Percentiles rank a stretch among this genome's conserved stretches.
phyloP scores from a whole-genome alignment of 2,113 vertebrate genomes.

The Protobothrops mucrosquamatus region DNA sequence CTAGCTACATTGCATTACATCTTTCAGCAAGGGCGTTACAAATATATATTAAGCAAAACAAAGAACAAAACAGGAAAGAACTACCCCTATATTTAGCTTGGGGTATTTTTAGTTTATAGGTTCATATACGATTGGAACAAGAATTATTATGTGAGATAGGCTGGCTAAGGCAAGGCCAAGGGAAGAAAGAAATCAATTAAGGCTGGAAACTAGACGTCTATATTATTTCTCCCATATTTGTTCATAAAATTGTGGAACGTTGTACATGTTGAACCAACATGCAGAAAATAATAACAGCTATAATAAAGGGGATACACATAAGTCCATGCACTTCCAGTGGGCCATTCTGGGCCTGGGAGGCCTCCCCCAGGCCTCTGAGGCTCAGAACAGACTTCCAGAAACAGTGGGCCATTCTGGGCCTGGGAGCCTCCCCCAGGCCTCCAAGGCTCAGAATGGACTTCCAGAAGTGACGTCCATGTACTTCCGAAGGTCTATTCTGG shows the following conservation, averaged over 20 bases:
- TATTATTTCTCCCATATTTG: not conserved
- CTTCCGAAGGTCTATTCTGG: no score
- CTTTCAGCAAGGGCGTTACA: not conserved
- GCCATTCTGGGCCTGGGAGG: no score
- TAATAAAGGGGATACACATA: not conserved
- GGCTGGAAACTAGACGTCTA: not conserved
- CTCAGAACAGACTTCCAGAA: no score
- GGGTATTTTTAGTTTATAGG: not conserved
- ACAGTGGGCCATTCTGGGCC: no score
- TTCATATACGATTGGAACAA: not conserved
- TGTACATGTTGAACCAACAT: not conserved
- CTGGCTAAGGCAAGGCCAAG: not conserved
- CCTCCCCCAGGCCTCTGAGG: no score
- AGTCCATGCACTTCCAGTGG: no score
- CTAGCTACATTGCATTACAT: not conserved
- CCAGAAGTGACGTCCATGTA: no score
- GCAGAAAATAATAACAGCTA: not conserved
- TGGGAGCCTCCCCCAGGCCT: no score
- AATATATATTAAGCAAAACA: not conserved
- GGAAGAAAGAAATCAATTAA: not conserved
- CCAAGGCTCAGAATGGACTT: no score
- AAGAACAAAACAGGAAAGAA: not conserved
- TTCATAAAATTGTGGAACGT: not conserved
- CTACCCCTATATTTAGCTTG: not conserved
- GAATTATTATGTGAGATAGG: not conserved